Percentiles rank a stretch among this genome's conserved stretches.
Conservation (phyloP, 1,140 invertebrate species). For the Chlorops oryzae region DNA sequence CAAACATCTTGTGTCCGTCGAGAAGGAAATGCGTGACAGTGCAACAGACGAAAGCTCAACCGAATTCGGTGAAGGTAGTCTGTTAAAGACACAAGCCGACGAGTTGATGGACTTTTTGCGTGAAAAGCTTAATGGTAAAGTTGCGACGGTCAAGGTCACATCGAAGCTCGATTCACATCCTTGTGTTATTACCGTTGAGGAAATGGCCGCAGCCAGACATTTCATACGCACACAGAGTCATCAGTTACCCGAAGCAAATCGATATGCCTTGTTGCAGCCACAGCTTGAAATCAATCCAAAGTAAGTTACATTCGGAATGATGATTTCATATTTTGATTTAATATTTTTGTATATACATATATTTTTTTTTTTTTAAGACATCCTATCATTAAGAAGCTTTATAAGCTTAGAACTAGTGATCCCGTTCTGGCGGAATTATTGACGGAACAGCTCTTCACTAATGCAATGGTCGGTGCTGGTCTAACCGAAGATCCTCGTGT, state of each 20-base stretch:
- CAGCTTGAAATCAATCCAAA: conserved; percentile 90
- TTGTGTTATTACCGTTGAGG: conserved; percentile 87
- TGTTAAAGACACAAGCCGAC: conserved; percentile 67
- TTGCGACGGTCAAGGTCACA: conserved; percentile 73
- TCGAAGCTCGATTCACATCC: conserved; percentile 81
- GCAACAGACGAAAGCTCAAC: conserved; percentile 51
- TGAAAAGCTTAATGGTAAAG: conserved; percentile 67
- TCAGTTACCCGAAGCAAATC: conserved; percentile 75
- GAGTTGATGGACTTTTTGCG: conserved; percentile 74
- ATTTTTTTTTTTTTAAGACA: conserved; percentile 56
- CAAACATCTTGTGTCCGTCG: conserved; percentile 78
- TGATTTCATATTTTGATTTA: neutral
- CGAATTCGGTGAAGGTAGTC: conserved; percentile 56
- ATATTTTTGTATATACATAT: conserved; percentile 10
- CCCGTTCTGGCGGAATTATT: conserved; percentile 76
- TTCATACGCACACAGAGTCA: conserved; percentile 86
- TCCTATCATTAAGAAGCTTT: conserved; percentile 84
- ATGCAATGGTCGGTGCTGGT: conserved; percentile 92
- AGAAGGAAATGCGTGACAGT: conserved; percentile 86
- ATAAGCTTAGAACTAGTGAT: conserved; percentile 65
- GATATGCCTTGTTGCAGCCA: conserved; percentile 81
- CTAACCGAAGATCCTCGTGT: conserved; percentile 87
- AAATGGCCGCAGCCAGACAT: conserved; percentile 93
- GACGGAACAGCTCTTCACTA: conserved; percentile 85
- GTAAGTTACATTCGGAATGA: conserved; percentile 54